Percentiles rank a stretch among this genome's conserved stretches.
Evolutionary conservation across 2,797 vertebrate species (phyloP).

Genomic region (Epinephelus awoara): DNA sequence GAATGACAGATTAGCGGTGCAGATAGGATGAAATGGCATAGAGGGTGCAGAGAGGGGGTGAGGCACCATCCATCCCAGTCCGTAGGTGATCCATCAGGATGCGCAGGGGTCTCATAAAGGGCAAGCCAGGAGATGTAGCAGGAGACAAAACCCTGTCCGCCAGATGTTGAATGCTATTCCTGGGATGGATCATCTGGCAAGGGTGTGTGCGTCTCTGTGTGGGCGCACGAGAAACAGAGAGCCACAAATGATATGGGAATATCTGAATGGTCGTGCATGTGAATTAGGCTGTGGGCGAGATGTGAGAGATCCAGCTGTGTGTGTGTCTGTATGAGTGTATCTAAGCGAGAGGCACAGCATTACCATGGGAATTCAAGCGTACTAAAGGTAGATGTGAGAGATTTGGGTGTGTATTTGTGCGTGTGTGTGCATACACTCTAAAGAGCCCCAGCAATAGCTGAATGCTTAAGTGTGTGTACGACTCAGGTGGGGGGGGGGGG

Average conservation of each 20-base stretch:
- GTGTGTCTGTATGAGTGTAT: slow-evolving; percentile 48
- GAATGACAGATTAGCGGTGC: slow-evolving; percentile 75
- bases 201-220: slow-evolving; percentile 34
- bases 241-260: slow-evolving; percentile 52
- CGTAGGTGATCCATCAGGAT: slow-evolving; percentile 81
- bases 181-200: slow-evolving; percentile 67
- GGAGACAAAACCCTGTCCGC: slow-evolving; percentile 67
- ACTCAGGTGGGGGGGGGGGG: not conserved
- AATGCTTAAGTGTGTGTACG: slow-evolving; percentile 14
- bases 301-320: slow-evolving; percentile 59
- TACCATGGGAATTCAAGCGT: slow-evolving; percentile 59
- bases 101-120: slow-evolving; percentile 70
- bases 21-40: slow-evolving; percentile 76
- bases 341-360: slow-evolving; percentile 53
- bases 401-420: slow-evolving; percentile 18
- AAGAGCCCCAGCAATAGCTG: slow-evolving; percentile 30
- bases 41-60: slow-evolving; percentile 39
- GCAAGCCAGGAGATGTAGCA: slow-evolving; percentile 69
- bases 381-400: slow-evolving; percentile 55
- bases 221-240: slow-evolving; percentile 30
- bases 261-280: slow-evolving; percentile 59
- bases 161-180: slow-evolving; percentile 69
- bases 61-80: slow-evolving; percentile 74
- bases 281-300: slow-evolving; percentile 63
- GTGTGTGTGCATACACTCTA: not conserved